A percentile compares a stretch with the other conserved stretches of the same genome.
Conservation (phyloP, 2,888 invertebrate genomes). For the Hecatera dysodea region DNA sequence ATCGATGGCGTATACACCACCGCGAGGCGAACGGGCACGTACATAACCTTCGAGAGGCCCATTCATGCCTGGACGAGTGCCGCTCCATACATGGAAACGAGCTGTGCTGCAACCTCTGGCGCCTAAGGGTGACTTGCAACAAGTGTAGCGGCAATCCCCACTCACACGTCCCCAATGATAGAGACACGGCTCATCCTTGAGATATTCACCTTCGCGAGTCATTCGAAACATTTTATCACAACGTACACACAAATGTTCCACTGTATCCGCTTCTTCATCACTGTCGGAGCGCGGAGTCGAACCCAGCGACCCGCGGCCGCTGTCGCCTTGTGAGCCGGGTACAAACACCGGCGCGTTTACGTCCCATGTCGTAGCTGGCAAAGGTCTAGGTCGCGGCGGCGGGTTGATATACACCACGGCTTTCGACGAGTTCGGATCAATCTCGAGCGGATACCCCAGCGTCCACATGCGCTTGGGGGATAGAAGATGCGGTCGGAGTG, state of each 20-base stretch:
- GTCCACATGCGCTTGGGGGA: constrained; percentile 91
- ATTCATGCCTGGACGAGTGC: constrained; percentile 93
- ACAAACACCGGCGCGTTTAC: constrained; percentile 93
- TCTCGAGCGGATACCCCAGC: constrained; percentile 94
- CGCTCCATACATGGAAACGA: constrained; percentile 95
- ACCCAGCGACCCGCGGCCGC: constrained; percentile 90
- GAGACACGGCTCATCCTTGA: constrained; percentile 93
- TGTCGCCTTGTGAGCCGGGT: constrained; percentile 90
- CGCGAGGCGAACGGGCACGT: constrained; percentile 89
- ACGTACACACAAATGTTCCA: constrained; percentile 93
- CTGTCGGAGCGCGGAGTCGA: constrained; percentile 90
- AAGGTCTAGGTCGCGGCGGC: constrained; percentile 85
- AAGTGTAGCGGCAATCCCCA: constrained; percentile 90
- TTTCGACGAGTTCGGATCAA: constrained; percentile 90
- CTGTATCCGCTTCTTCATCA: constrained; percentile 90
- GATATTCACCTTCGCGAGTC: constrained; percentile 93
- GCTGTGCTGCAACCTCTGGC: constrained; percentile 92
- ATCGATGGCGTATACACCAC: constrained; percentile 95
- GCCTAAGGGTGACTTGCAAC: constrained; percentile 90
- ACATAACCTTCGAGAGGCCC: constrained; percentile 94
- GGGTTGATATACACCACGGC: constrained; percentile 92
- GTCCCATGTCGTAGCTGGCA: constrained; percentile 88
- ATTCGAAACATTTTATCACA: constrained; percentile 94
- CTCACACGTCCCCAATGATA: constrained; percentile 97
- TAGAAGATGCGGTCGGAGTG: constrained; percentile 92